Conservation (phyloP, 1,140 invertebrate genomes). For the Heliconius hermathena region DNA sequence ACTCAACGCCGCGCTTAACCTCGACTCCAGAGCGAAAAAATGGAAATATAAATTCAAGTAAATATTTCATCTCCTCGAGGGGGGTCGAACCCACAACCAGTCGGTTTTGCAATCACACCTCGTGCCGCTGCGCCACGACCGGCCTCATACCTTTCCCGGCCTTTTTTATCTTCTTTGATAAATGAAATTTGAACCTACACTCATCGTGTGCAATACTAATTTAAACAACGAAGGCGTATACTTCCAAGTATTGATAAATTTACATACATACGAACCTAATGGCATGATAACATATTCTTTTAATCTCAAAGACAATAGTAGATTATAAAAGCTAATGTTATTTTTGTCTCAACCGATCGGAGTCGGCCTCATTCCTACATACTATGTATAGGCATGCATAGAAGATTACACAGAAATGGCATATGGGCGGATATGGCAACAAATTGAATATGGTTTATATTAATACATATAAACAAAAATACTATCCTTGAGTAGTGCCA, state of each 20-base stretch:
- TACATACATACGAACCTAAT: not conserved
- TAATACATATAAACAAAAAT: not conserved
- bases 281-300: not conserved
- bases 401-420: not conserved
- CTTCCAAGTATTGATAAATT: not conserved
- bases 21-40: no score
- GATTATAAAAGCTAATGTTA: slow-evolving; percentile 25
- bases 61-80: no score
- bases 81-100: no score
- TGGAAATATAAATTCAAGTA: no score
- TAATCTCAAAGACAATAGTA: slow-evolving; percentile 25
- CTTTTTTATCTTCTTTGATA: no score
- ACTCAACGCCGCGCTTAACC: no score
- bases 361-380: slow-evolving; percentile 24
- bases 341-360: slow-evolving; percentile 27
- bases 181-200: not conserved
- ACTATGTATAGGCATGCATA: slow-evolving; percentile 17
- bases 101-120: no score
- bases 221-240: not conserved
- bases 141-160: no score
- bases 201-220: no score
- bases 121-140: no score
- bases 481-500: no score
- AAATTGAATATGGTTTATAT: not conserved
- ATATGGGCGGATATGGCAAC: not conserved